Conservation (phyloP, 37 sponge, comb jelly and placozoan species). For the Tethya wilhelma region DNA sequence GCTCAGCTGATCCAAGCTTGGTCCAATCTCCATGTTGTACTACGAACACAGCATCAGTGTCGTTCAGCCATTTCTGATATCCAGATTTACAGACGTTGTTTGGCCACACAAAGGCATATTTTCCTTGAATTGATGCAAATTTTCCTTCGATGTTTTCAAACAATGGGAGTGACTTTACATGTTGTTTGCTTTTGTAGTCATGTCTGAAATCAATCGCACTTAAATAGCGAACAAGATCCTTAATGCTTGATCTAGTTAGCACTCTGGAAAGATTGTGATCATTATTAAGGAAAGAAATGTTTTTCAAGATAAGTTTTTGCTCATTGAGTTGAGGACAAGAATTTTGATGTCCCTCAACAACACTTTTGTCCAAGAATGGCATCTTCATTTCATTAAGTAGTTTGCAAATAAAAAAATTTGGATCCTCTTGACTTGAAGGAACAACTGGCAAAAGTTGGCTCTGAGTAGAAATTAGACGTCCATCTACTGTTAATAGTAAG, state of each 20-base stretch:
- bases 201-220: too few species aligned
- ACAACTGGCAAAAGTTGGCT: conserved; percentile 7
- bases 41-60: conserved; percentile 28
- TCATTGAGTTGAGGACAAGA: conserved; percentile 29
- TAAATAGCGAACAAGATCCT: conserved; percentile 32
- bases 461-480: conserved; percentile 21
- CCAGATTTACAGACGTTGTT: conserved; percentile 4
- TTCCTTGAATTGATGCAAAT: conserved; percentile 8
- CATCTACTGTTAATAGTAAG: conserved; percentile 31
- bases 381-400: conserved; percentile 2
- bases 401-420: not conserved
- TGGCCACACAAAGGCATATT: conserved; percentile 42
- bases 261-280: not conserved
- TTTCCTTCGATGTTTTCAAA: conserved; percentile 40
- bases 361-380: conserved; percentile 24
- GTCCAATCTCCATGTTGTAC: conserved; percentile 34
- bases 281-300: conserved; percentile 3
- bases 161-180: conserved; percentile 41
- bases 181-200: too few species aligned
- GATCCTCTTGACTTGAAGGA: not conserved
- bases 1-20: not conserved
- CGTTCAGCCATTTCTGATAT: conserved; percentile 23
- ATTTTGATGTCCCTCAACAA: not conserved
- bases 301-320: conserved; percentile 1
- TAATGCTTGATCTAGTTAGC: not conserved